Base-by-base conservation (phyloP, 2,113 vertebrate species). In the Cervus canadensis region DNA sequence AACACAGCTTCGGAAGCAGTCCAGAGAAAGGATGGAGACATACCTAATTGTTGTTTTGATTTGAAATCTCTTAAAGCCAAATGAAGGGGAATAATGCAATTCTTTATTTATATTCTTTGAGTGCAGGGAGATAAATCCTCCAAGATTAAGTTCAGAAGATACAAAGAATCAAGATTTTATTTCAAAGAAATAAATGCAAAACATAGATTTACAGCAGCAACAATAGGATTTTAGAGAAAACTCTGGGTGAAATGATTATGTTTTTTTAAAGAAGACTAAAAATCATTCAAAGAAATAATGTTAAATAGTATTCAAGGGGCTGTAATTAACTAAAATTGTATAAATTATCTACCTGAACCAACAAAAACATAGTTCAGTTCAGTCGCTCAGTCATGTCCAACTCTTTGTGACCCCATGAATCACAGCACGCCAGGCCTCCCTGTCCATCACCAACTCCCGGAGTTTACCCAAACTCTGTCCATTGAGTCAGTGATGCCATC, bases 181-280 rank as follows among this genome's bases (percentile, higher is more conserved):
- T 86, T 83, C 83, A 79, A 84, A 64, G 28, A 91, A 52, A 95
- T 95, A 87, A 52, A 84, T 48, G 13, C 10, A 88, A 93, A 90
- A 16, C 25, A 81, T 56, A 50, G 23, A 8, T 96, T 92, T 89
- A 76, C 3, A 78, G n/a, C 67, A 64, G 26, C 15, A 57, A 45
- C 5, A 13, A 30, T 16, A 87, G 26, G 15, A 59, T 67, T 91
- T 88, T 67, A 59, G 36, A 64, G 21, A 97, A 89, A 95, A 60
- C 2, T n/a, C 36, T 89, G 4, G 6, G 36, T 88, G 57, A 56
- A 91, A 45, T 91, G 56, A 6, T 28, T 76, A 4, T n/a, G 40
- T 60, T 50, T 59, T 23, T 43, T 26, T 2, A 74, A 8, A 19
- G 36, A 8, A 60, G 64, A 4, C 5, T 81, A 48, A 62, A 67